phyloP scores from a whole-genome alignment of 2,888 invertebrate species.

The Tenthredo distinguenda region DNA sequence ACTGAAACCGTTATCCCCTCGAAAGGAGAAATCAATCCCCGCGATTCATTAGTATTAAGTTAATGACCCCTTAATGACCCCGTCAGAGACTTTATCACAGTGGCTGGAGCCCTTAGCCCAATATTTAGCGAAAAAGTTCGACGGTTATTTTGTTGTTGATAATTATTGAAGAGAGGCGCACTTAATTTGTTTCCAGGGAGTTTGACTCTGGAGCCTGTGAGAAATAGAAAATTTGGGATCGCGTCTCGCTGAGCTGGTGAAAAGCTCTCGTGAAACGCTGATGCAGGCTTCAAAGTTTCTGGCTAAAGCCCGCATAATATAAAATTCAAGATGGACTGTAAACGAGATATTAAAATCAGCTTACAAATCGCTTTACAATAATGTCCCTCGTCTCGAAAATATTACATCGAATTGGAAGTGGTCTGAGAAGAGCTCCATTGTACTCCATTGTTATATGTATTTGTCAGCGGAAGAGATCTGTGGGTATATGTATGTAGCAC shows the following conservation, averaged over 20 bases:
- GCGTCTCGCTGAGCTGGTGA: not conserved
- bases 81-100: conserved; percentile 61
- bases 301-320: conserved; percentile 15
- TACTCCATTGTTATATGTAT: conserved; percentile 34
- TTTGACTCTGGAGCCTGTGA: conserved; percentile 48
- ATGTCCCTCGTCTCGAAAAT: conserved; percentile 34
- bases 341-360: conserved; percentile 72
- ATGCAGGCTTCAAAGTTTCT: conserved; percentile 27
- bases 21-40: conserved; percentile 62
- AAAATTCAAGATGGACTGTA: conserved; percentile 61
- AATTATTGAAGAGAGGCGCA: conserved; percentile 52
- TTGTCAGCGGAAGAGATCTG: conserved; percentile 41
- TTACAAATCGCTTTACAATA: conserved; percentile 68
- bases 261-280: conserved; percentile 24
- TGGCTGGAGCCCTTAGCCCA: conserved; percentile 23
- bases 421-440: conserved; percentile 34
- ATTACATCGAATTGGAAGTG: conserved; percentile 33
- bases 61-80: conserved; percentile 68
- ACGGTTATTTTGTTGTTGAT: conserved; percentile 62
- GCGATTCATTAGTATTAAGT: conserved; percentile 68
- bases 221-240: conserved; percentile 50
- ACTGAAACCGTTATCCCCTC: conserved; percentile 51
- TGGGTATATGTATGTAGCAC: not conserved
- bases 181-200: conserved; percentile 34
- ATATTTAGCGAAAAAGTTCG: conserved; percentile 36